A percentile compares a stretch with the other conserved stretches of the same genome.
Conservation (phyloP, 2,113 vertebrate species). For the Pundamilia nyererei region DNA sequence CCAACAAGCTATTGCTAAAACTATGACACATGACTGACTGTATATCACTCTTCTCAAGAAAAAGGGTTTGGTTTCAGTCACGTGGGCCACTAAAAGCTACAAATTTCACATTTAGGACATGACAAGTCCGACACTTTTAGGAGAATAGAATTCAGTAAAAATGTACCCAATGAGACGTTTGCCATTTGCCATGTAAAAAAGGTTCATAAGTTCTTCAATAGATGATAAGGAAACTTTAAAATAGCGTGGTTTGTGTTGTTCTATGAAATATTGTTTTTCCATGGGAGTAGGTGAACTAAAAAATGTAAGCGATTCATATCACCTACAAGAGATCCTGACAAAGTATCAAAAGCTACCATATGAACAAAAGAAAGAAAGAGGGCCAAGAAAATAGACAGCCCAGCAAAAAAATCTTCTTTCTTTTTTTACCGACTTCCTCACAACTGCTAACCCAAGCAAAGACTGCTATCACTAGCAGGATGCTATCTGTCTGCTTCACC, state of each 20-base stretch:
- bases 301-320: not conserved
- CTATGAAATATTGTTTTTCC: not conserved
- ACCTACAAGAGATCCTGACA: not conserved
- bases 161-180: not conserved
- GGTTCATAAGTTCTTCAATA: not conserved
- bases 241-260: not conserved
- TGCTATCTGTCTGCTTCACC: constrained; percentile 65
- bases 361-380: not conserved
- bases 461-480: constrained; percentile 51
- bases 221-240: not conserved
- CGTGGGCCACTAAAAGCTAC: not conserved
- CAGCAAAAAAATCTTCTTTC: constrained; percentile 11
- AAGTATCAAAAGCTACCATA: not conserved
- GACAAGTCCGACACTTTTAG: not conserved
- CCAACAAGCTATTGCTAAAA: not conserved
- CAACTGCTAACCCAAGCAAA: constrained; percentile 67
- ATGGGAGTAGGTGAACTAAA: not conserved
- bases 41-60: not conserved
- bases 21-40: not conserved
- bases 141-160: not conserved
- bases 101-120: not conserved
- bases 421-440: constrained; percentile 4
- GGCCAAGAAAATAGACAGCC: constrained; percentile 10
- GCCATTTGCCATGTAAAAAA: not conserved
- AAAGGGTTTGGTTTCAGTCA: not conserved